Evolutionary conservation across 1,140 invertebrate species (phyloP), one percentile per base, ranked within the genome.

Genomic region (Drosophila saltans): DNA sequence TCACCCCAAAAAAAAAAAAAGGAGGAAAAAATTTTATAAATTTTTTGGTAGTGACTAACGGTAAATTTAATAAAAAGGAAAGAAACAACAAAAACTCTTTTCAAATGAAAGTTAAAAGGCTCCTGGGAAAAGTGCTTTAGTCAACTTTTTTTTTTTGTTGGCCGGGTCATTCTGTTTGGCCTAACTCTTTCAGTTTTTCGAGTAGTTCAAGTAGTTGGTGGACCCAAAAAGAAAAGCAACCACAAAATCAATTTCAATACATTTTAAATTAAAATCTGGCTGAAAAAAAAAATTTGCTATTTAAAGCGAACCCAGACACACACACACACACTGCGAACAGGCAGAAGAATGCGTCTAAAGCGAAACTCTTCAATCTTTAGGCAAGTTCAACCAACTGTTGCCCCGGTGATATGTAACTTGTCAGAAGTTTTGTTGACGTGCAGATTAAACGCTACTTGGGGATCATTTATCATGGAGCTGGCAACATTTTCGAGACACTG

Each of bases 21-120:
- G 75, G 72, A 85, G 81, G 82, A 78, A 81, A 82, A 81, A 88
- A 88, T 88, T 86, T 82, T 72, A 82, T 86, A 82, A 80, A 86
- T 86, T 86, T 82, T 66, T 2, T 16, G 11, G 52, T 63, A 62
- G 57, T 66, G 78, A 78, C 74, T 85, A 75, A 85, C 68, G 66
- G 68, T 45, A 76, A 86, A 82, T 85, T 75, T 75, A 85, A 85
- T 86, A 86, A 81, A 79, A 80, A 72, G 72, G 70, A 66, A 65
- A 76, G 6, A 48, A 11, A 9, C 39, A 40, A 8, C 45, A 24
- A 48, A 45, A 55, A 11, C 60, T 16, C 36, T 24, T 60, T 57
- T 72, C 82, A 81, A 73, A 79, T 16, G 16, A 16, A 16, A 78
- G 75, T 72, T 70, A 76, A 76, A 78, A 69, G 41, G 67, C 60